phyloP scores from a whole-genome alignment of 2,888 invertebrate genomes.

The Microplitis deprimator region DNA sequence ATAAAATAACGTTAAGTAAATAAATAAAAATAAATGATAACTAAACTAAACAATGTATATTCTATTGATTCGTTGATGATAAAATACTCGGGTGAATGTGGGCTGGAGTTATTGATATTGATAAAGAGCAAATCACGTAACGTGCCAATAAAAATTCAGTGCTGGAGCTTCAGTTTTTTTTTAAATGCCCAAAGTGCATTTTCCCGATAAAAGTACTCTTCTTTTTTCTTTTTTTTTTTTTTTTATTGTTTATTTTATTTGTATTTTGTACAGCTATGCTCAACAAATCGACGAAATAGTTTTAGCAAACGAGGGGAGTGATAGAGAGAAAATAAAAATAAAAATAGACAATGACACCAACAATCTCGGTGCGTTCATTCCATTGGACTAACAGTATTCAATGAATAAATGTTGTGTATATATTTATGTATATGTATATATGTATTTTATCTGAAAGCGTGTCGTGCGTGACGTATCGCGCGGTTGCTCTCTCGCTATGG shows the following conservation, averaged over 20 bases:
- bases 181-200: conserved; percentile 9
- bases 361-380: conserved; percentile 40
- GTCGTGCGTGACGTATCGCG: conserved; percentile 42
- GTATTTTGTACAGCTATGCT: neutral
- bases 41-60: neutral
- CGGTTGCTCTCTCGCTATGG: conserved; percentile 39
- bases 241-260: neutral
- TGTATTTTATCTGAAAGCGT: conserved; percentile 26
- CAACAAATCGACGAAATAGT: neutral
- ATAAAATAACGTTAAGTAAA: neutral
- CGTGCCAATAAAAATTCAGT: conserved; percentile 9
- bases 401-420: conserved; percentile 42
- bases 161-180: neutral
- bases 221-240: neutral
- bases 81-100: neutral
- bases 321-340: conserved; percentile 21
- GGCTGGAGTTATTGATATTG: conserved; percentile 4
- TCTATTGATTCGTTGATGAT: neutral
- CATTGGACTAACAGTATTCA: conserved; percentile 35
- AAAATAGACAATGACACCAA: conserved; percentile 20
- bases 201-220: neutral
- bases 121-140: conserved; percentile 20
- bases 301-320: neutral
- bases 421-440: neutral
- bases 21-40: neutral